Conservation (phyloP, 1,140 invertebrate species). For the Calephelis virginiensis region DNA sequence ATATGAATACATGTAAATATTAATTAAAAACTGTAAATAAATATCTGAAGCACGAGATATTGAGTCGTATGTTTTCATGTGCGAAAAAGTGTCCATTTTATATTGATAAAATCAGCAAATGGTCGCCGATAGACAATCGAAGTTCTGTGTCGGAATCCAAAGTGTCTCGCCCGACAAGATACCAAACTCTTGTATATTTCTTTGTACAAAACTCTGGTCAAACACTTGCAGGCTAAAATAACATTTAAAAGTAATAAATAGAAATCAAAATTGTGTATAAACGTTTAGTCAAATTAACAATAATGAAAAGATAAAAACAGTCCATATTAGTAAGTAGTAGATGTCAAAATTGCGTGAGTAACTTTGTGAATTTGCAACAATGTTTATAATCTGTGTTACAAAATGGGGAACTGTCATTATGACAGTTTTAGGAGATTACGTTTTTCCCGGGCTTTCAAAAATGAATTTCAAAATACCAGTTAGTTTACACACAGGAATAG, state of each 20-base stretch:
- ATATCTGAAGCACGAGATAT: neutral
- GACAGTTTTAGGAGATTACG: conserved; percentile 1
- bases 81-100: conserved; percentile 14
- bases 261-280: neutral
- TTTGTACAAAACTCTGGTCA: neutral
- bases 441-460: neutral
- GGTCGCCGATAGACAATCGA: conserved; percentile 13
- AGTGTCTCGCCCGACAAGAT: conserved; percentile 14
- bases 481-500: no score
- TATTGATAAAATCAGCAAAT: conserved; percentile 14
- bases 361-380: conserved; percentile 1
- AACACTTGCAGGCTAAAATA: neutral
- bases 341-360: neutral
- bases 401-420: conserved; percentile 3
- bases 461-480: neutral
- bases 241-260: neutral
- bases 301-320: conserved; percentile 3
- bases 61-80: neutral
- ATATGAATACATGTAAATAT: neutral
- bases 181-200: conserved; percentile 7
- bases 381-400: conserved; percentile 8
- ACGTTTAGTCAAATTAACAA: neutral
- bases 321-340: neutral
- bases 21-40: neutral
- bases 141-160: conserved; percentile 16